A percentile compares a stretch with the other conserved stretches of the same genome.
These are phyloP conservation scores for Geotrypetes seraphini DNA, from an alignment of 2,797 vertebrate genomes.

Conservation along the genomic window DNA sequence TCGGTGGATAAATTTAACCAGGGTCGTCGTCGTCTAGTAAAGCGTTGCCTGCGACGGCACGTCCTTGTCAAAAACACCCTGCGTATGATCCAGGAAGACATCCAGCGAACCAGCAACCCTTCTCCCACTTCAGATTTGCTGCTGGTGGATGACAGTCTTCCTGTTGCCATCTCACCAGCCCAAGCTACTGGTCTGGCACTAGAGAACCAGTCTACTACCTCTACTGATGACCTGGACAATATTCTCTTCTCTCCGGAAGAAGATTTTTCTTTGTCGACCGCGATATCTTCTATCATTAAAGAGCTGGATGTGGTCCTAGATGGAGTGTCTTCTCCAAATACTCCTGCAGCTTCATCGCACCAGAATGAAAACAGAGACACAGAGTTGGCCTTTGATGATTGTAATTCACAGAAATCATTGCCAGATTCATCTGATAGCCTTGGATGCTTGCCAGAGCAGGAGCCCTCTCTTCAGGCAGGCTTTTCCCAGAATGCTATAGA, in stretches of 20 bases:
- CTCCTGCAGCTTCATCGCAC: constrained; percentile 28
- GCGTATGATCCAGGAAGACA: constrained; percentile 53
- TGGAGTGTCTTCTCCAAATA: constrained; percentile 16
- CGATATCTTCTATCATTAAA: constrained; percentile 63
- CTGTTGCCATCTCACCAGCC: background rate
- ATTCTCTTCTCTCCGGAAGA: constrained; percentile 51
- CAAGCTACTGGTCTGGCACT: background rate
- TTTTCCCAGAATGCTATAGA: no score
- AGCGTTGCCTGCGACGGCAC: constrained; percentile 60
- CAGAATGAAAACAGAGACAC: background rate
- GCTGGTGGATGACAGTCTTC: background rate
- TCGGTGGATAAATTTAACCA: constrained; percentile 68
- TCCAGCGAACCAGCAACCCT: constrained; percentile 1
- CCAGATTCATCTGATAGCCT: background rate
- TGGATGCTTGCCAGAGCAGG: background rate
- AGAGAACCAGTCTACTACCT: background rate
- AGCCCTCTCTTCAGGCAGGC: background rate
- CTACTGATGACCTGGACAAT: constrained; percentile 35
- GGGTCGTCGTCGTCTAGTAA: constrained; percentile 52
- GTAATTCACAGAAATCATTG: background rate
- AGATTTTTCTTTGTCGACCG: constrained; percentile 59
- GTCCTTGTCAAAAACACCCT: constrained; percentile 76
- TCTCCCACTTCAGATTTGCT: background rate
- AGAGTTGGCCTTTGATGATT: constrained; percentile 10
- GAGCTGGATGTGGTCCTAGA: constrained; percentile 51